Conservation (phyloP, 2,113 vertebrate genomes). For the Syngnathus typhle region DNA sequence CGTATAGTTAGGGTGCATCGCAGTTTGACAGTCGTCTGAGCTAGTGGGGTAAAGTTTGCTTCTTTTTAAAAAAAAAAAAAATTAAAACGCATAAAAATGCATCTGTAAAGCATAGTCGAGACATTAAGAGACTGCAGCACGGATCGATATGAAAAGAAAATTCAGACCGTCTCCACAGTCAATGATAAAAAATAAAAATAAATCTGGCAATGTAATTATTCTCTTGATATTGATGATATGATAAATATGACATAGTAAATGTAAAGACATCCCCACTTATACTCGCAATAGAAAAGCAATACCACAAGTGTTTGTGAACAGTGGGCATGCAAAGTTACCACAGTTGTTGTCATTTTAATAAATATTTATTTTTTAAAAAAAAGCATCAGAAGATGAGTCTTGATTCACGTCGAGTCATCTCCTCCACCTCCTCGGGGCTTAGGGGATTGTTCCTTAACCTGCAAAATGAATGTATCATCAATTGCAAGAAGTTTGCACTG, state of each 20-base stretch:
- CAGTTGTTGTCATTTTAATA: slow-evolving; percentile 12
- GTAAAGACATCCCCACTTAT: neutral
- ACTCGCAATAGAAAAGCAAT: neutral
- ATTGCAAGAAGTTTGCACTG: neutral
- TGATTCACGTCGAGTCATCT: slow-evolving; percentile 60
- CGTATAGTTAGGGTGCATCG: slow-evolving; percentile 58
- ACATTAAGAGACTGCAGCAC: neutral
- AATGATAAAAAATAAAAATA: neutral
- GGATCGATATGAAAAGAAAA: neutral
- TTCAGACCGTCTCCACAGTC: neutral
- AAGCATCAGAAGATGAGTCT: slow-evolving; percentile 71
- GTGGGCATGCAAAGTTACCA: neutral
- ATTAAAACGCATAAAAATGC: neutral
- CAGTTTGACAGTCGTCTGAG: neutral
- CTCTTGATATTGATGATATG: neutral
- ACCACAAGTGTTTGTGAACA: neutral
- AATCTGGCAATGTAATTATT: neutral
- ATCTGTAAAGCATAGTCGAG: neutral
- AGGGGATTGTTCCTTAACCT: slow-evolving; percentile 78
- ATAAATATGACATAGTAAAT: neutral
- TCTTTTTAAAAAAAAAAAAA: neutral
- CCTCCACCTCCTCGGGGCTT: slow-evolving; percentile 65
- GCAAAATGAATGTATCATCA: neutral
- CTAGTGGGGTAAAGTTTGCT: neutral
- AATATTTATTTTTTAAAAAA: slow-evolving; percentile 8